Conservation (phyloP, 2,113 vertebrate species). For the Ardeotis arabs region DNA sequence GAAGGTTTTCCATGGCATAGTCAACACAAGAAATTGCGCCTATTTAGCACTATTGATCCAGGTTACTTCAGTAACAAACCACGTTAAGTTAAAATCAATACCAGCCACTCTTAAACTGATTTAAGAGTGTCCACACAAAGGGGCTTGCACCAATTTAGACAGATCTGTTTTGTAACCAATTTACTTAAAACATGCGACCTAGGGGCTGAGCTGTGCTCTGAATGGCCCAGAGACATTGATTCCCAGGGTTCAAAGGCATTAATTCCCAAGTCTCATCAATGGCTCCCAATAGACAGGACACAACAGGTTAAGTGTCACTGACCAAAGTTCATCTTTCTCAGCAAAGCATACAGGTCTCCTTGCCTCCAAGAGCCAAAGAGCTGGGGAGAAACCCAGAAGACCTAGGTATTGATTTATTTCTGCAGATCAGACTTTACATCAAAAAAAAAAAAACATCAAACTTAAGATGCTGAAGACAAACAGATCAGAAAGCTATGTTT, state of each 20-base stretch:
- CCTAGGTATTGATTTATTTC: not conserved
- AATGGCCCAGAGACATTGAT: not conserved
- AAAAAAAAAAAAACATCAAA: not conserved
- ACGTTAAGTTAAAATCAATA: constrained; percentile 69
- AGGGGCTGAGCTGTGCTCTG: not conserved
- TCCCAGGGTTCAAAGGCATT: constrained; percentile 15
- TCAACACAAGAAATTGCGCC: constrained; percentile 48
- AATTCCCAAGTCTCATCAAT: not conserved
- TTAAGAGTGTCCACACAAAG: constrained; percentile 63
- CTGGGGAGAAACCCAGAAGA: not conserved
- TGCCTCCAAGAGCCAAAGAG: not conserved
- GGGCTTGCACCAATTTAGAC: constrained; percentile 39
- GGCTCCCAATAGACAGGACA: not conserved
- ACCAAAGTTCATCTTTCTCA: not conserved
- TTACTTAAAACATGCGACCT: constrained; percentile 4
- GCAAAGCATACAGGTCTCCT: not conserved
- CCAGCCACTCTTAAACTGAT: constrained; percentile 62
- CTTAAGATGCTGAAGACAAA: not conserved
- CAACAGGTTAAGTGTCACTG: not conserved
- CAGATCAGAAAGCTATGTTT: not conserved
- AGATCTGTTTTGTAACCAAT: constrained; percentile 41
- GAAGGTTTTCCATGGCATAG: constrained; percentile 10
- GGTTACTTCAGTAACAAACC: constrained; percentile 67
- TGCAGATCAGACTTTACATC: not conserved
- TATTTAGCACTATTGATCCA: constrained; percentile 65